These are phyloP conservation scores for Hycleus phaleratus DNA, from an alignment of 1,140 invertebrate genomes.

Conservation along the genomic window DNA sequence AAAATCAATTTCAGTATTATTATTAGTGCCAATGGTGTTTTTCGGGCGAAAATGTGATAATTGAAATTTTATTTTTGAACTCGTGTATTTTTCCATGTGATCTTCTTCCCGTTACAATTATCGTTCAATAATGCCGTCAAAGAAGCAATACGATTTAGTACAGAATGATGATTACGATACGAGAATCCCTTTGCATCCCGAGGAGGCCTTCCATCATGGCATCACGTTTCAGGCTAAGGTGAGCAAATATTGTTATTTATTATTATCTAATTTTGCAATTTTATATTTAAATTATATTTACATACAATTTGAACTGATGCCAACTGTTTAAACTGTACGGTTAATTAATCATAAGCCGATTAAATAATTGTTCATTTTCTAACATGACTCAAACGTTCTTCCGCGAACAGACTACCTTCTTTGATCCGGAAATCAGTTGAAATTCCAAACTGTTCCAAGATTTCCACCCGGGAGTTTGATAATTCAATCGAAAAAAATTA, in stretches of 20 bases:
- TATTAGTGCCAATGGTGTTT: too few species aligned
- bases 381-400: too few species aligned
- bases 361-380: neutral
- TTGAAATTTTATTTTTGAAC: too few species aligned
- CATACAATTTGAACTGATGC: neutral
- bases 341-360: neutral
- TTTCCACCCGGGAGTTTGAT: too few species aligned
- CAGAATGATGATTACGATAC: slow-evolving; percentile 92
- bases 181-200: slow-evolving; percentile 86
- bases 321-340: neutral
- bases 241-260: slow-evolving; percentile 20
- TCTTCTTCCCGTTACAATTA: too few species aligned
- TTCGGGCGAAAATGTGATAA: too few species aligned
- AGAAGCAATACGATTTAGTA: slow-evolving; percentile 88
- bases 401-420: too few species aligned
- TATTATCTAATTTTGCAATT: neutral
- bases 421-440: too few species aligned
- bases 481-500: too few species aligned
- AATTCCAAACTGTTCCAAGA: too few species aligned
- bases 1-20: too few species aligned
- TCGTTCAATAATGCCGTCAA: slow-evolving; percentile 60
- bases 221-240: slow-evolving; percentile 98
- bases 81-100: too few species aligned
- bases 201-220: slow-evolving; percentile 94
- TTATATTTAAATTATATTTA: neutral